These are phyloP conservation scores for Alligator mississippiensis DNA, from an alignment of 2,113 vertebrate genomes.

Conservation along the genomic window DNA sequence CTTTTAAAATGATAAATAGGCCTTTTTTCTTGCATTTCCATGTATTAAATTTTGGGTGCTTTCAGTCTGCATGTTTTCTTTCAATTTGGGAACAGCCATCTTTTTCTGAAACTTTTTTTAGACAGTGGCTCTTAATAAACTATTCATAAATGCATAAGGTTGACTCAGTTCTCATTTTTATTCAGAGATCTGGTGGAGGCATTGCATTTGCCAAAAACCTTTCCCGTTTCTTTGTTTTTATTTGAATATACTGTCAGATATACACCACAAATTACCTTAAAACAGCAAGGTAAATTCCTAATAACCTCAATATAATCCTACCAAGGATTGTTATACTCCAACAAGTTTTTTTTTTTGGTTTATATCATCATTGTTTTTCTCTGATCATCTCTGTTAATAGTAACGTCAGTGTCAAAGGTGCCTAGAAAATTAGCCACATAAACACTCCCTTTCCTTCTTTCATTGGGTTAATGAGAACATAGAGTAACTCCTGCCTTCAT, in stretches of 20 bases:
- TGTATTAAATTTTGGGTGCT: not conserved
- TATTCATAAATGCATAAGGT: not conserved
- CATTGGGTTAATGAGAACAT: not conserved
- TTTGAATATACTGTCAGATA: not conserved
- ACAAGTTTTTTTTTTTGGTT: not conserved
- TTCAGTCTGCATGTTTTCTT: not conserved
- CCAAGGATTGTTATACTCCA: not conserved
- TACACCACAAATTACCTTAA: not conserved
- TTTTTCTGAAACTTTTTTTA: not conserved
- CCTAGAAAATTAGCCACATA: not conserved
- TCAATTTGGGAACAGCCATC: not conserved
- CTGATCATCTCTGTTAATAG: not conserved
- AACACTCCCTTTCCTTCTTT: not conserved
- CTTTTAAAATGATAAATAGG: not conserved
- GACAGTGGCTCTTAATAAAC: not conserved
- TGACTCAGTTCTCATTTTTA: not conserved
- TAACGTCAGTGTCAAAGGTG: not conserved
- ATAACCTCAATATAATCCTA: not conserved
- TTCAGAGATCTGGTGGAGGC: not conserved
- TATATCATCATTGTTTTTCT: not conserved
- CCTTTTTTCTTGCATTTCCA: not conserved
- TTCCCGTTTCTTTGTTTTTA: not conserved
- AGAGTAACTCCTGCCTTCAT: not conserved
- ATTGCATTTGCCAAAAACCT: not conserved
- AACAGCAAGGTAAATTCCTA: not conserved